phyloP scores from a whole-genome alignment of 2,797 vertebrate species.

The Setipinna tenuifilis region DNA sequence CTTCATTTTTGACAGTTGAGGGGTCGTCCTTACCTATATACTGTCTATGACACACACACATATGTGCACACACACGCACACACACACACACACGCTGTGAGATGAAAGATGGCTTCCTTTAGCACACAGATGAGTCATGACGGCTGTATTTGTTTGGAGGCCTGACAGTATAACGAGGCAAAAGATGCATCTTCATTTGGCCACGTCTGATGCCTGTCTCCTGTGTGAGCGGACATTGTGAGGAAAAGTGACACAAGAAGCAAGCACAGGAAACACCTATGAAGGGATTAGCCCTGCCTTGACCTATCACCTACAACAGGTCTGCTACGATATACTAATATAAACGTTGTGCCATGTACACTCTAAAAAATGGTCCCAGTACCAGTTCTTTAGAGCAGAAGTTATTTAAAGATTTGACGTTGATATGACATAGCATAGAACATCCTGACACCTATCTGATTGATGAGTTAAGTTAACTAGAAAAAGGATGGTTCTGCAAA shows the following conservation, averaged over 20 bases:
- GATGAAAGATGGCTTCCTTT: conserved; percentile 26
- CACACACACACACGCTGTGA: conserved; percentile 19
- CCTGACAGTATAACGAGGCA: conserved; percentile 6
- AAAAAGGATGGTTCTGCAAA: no score
- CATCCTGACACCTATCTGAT: no score
- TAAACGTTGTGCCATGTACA: background rate
- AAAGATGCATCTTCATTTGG: conserved; percentile 21
- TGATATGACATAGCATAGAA: no score
- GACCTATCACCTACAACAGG: background rate
- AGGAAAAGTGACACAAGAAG: background rate
- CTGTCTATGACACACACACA: no score
- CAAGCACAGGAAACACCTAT: background rate
- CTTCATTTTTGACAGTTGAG: no score
- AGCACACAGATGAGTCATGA: conserved; percentile 32
- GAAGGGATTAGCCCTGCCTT: background rate
- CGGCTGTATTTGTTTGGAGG: conserved; percentile 22
- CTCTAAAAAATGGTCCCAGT: no score
- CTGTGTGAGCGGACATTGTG: background rate
- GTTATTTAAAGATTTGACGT: no score
- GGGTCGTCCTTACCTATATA: no score
- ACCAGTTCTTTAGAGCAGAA: no score
- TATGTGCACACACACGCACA: background rate
- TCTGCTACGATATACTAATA: background rate
- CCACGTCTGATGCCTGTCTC: background rate
- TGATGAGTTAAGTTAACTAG: no score